Evolutionary conservation across 2,797 vertebrate genomes (phyloP).

Genomic region (Eulemur rubriventer): DNA sequence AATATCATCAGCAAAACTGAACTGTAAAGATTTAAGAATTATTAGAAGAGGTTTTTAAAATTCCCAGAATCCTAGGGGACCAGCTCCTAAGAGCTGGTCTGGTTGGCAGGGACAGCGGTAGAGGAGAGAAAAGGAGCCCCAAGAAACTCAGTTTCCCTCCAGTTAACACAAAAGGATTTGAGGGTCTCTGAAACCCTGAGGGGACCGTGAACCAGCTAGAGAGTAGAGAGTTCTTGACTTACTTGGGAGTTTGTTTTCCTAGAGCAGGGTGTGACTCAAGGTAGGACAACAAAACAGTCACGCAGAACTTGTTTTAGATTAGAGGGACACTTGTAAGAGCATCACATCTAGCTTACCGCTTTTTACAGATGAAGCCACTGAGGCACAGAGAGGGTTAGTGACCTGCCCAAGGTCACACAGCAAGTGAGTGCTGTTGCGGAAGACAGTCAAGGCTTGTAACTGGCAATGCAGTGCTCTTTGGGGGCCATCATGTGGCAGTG

Average conservation of each 20-base stretch:
- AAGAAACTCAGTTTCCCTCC: not conserved
- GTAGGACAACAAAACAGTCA: not conserved
- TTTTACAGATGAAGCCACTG: not conserved
- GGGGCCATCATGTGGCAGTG: not conserved
- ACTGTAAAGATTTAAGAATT: not conserved
- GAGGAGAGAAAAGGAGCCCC: not conserved
- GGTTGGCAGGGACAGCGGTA: not conserved
- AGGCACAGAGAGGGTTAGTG: not conserved
- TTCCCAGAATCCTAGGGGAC: not conserved
- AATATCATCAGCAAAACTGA: not conserved
- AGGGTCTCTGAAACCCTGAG: not conserved
- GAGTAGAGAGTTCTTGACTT: not conserved
- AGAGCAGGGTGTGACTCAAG: not conserved
- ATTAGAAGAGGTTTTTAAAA: not conserved
- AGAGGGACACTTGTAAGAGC: not conserved
- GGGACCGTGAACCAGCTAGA: not conserved
- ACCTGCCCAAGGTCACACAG: not conserved
- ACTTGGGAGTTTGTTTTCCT: not conserved
- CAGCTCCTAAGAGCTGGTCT: not conserved
- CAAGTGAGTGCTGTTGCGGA: not conserved
- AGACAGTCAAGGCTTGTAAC: not conserved
- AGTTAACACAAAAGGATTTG: not conserved
- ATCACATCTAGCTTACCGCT: not conserved
- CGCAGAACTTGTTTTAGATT: not conserved
- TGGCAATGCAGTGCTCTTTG: not conserved